Percentiles rank a stretch among this genome's conserved stretches.
Conservation (phyloP, 1,140 invertebrate genomes). For the Berghia stephanieae region DNA sequence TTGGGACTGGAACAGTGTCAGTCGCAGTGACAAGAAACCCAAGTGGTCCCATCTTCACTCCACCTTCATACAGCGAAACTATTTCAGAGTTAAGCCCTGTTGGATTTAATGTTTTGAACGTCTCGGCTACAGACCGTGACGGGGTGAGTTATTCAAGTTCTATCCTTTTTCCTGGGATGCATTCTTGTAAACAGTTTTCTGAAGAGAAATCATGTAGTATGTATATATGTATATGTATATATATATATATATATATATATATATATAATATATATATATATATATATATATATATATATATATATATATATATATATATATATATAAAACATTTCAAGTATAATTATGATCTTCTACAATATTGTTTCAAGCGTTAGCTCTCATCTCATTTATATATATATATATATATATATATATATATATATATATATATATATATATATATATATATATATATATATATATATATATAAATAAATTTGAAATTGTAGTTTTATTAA, state of each 20-base stretch:
- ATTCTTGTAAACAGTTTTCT: not conserved
- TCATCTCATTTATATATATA: too few relatives aligned
- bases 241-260: not conserved
- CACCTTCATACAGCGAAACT: conserved; percentile 24
- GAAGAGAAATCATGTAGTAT: not conserved
- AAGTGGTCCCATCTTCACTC: conserved; percentile 67
- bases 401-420: not conserved
- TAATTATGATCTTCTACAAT: too few relatives aligned
- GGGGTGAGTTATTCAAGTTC: too few relatives aligned
- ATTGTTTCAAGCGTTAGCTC: too few relatives aligned
- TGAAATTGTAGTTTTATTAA: not conserved
- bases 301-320: not conserved
- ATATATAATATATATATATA: not conserved
- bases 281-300: not conserved
- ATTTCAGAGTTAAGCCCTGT: conserved; percentile 46
- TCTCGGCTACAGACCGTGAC: conserved; percentile 70
- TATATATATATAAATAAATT: not conserved
- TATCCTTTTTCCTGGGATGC: not conserved
- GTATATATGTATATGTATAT: not conserved
- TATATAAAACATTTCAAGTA: too few relatives aligned
- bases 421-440: not conserved
- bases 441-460: not conserved
- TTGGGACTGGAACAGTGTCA: conserved; percentile 81
- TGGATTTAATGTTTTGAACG: conserved; percentile 40
- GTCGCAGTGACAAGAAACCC: conserved; percentile 84